Evolutionary conservation across 2,888 invertebrate genomes (phyloP).

Genomic region (Apodemia hepburni): DNA sequence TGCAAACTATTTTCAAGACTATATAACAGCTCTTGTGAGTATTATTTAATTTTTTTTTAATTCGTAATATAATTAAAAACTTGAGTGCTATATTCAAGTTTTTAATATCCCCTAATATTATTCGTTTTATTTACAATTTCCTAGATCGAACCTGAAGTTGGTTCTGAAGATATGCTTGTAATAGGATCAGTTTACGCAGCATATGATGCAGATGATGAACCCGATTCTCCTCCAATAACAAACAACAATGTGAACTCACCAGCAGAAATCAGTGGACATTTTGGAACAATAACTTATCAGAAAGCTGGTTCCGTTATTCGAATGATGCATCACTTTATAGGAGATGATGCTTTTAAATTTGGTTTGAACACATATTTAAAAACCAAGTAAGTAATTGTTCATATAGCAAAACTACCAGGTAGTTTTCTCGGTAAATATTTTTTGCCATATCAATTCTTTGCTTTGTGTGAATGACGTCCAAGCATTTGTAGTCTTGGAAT

Average conservation of each 20-base stretch:
- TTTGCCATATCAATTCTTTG: too few relatives aligned
- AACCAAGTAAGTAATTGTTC: conserved; percentile 60
- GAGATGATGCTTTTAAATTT: conserved; percentile 49
- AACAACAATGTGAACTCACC: conserved; percentile 79
- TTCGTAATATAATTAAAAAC: too few relatives aligned
- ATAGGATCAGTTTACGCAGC: conserved; percentile 83
- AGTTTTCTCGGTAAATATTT: too few relatives aligned
- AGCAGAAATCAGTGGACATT: conserved; percentile 81
- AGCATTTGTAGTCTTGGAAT: too few relatives aligned
- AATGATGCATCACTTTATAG: conserved; percentile 70
- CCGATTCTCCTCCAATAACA: conserved; percentile 76
- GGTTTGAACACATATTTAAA: conserved; percentile 58
- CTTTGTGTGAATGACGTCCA: too few relatives aligned
- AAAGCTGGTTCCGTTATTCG: conserved; percentile 80
- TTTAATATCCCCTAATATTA: too few relatives aligned
- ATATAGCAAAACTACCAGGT: too few relatives aligned
- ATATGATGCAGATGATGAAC: conserved; percentile 78
- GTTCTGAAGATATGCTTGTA: conserved; percentile 82
- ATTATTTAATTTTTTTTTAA: neutral
- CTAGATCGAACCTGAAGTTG: conserved; percentile 82
- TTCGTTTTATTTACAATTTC: too few relatives aligned
- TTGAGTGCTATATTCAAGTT: too few relatives aligned
- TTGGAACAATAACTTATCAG: conserved; percentile 84
- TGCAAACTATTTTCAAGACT: conserved; percentile 87
- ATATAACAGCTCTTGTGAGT: conserved; percentile 59